Evolutionary conservation across 2,797 vertebrate genomes (phyloP).

Genomic region (Apogon hyalosoma): DNA sequence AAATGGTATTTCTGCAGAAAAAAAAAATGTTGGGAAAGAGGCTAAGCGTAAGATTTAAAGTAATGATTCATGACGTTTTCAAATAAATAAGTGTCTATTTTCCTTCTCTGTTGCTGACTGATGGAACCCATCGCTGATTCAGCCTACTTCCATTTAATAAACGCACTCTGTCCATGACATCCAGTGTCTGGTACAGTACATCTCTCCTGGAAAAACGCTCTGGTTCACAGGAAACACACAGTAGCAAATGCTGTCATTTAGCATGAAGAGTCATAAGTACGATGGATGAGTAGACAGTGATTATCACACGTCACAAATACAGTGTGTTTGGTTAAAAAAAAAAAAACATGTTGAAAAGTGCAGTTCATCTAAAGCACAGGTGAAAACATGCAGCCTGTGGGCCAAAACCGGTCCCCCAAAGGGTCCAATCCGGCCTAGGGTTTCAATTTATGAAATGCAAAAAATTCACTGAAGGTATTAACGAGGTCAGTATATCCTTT

Average conservation of each 20-base stretch:
- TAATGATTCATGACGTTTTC: conserved; percentile 34
- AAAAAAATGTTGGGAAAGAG: conserved; percentile 39
- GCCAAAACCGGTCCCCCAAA: too few species aligned
- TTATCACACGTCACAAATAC: not conserved
- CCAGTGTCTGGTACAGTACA: not conserved
- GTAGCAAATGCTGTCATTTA: not conserved
- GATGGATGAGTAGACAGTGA: not conserved
- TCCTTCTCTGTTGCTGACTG: conserved; percentile 24
- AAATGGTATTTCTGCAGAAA: conserved; percentile 35
- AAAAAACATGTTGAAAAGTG: not conserved
- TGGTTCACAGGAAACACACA: not conserved
- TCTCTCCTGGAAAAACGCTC: conserved; percentile 5
- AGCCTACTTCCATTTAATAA: conserved; percentile 1
- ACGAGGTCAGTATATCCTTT: too few species aligned
- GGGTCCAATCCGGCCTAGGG: too few species aligned
- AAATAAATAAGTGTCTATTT: conserved; percentile 53
- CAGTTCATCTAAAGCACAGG: too few species aligned
- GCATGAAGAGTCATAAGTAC: not conserved
- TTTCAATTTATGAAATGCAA: too few species aligned
- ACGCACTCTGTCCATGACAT: not conserved
- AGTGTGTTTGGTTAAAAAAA: not conserved
- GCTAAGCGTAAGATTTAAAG: conserved; percentile 39
- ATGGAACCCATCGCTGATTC: conserved; percentile 12
- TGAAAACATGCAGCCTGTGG: too few species aligned
- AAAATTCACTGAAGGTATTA: too few species aligned